Conservation (phyloP, 2,113 vertebrate genomes). For the Rissa tridactyla region DNA sequence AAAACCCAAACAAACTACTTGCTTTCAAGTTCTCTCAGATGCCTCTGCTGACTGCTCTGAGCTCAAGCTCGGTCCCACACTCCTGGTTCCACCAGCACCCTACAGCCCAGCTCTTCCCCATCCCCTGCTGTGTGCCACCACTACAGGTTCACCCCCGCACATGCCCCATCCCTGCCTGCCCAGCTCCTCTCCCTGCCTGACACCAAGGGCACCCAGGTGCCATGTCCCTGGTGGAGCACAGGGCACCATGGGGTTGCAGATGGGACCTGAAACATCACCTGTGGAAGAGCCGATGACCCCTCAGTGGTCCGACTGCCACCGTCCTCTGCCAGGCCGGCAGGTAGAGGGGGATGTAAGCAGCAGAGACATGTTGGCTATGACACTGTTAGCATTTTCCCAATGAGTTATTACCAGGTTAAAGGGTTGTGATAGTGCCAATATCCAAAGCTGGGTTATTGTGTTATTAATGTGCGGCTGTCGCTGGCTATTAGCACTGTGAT, state of each 20-base stretch:
- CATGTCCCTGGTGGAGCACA: fast-evolving
- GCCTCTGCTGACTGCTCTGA: not conserved
- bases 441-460: constrained; percentile 85
- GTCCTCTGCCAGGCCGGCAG: not conserved
- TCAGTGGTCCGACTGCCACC: not conserved
- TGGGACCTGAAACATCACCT: fast-evolving
- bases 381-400: constrained; percentile 47
- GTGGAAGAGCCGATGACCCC: fast-evolving
- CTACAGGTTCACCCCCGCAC: not conserved
- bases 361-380: not conserved
- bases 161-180: not conserved
- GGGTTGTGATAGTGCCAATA: constrained; percentile 82
- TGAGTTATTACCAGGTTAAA: constrained; percentile 78
- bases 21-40: not conserved
- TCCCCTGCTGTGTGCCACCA: not conserved
- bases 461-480: constrained; percentile 85
- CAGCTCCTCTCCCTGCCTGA: not conserved
- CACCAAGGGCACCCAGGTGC: not conserved
- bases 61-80: not conserved
- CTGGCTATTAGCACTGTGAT: constrained; percentile 82
- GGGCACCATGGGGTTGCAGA: not conserved
- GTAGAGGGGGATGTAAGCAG: not conserved
- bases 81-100: not conserved
- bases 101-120: not conserved
- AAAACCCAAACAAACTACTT: not conserved